Conservation (phyloP, 2,888 invertebrate genomes). For the Scaptomyza parva region DNA sequence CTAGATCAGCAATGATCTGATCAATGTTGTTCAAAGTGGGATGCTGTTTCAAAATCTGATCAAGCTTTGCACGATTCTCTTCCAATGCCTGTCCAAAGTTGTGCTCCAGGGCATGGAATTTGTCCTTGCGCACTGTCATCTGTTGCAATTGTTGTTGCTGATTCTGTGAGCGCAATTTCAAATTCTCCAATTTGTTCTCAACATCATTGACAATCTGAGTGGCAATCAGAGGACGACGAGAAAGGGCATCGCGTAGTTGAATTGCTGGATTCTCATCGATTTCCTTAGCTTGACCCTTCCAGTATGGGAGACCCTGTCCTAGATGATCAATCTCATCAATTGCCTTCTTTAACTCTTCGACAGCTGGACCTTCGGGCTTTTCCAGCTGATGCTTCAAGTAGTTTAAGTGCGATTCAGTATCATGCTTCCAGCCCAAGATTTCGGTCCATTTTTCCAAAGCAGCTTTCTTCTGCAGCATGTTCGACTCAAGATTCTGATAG, state of each 20-base stretch:
- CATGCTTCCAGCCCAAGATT: slow-evolving; percentile 92
- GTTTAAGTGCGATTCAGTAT: slow-evolving; percentile 91
- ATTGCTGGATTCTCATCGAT: slow-evolving; percentile 89
- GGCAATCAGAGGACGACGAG: slow-evolving; percentile 90
- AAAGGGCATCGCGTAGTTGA: slow-evolving; percentile 89
- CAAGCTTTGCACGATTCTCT: slow-evolving; percentile 81
- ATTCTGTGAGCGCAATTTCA: slow-evolving; percentile 88
- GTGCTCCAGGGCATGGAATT: slow-evolving; percentile 91
- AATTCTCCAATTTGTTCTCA: slow-evolving; percentile 89
- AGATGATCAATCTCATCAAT: slow-evolving; percentile 90
- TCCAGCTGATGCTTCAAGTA: slow-evolving; percentile 93
- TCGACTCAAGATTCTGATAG: slow-evolving; percentile 91
- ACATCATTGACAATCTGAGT: slow-evolving; percentile 90
- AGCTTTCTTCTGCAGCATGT: slow-evolving; percentile 90
- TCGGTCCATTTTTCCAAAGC: slow-evolving; percentile 93
- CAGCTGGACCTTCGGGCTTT: slow-evolving; percentile 88
- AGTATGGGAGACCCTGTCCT: slow-evolving; percentile 88
- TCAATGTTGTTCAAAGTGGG: slow-evolving; percentile 83
- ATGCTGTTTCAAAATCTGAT: slow-evolving; percentile 76
- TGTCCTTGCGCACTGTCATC: slow-evolving; percentile 90
- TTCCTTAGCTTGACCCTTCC: slow-evolving; percentile 89
- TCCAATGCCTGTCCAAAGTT: slow-evolving; percentile 89
- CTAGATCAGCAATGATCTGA: slow-evolving; percentile 85
- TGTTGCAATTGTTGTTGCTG: slow-evolving; percentile 89
- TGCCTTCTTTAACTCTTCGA: slow-evolving; percentile 89